Conservation (phyloP, 2,888 invertebrate genomes). For the Ganaspis brasiliensis region DNA sequence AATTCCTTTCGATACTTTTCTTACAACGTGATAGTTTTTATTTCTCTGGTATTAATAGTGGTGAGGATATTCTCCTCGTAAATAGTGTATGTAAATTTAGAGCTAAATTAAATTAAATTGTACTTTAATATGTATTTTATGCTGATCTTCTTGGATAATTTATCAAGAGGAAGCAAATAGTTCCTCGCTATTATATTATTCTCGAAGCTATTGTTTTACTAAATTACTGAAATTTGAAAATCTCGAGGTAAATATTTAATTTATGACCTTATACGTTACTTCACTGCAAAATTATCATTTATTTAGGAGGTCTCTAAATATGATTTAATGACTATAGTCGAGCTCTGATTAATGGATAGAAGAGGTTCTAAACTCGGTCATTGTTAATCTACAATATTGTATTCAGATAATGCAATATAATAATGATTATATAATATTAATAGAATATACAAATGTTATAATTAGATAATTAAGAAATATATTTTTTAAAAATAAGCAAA, state of each 20-base stretch:
- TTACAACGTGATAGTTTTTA: slow-evolving; percentile 5
- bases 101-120: neutral
- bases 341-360: neutral
- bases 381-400: neutral
- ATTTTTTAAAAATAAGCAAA: too few species aligned
- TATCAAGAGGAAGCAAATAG: neutral
- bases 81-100: slow-evolving; percentile 16
- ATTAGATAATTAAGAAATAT: too few species aligned
- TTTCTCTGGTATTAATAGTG: neutral
- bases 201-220: neutral
- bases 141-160: neutral
- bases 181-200: neutral
- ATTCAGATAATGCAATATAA: neutral
- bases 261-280: slow-evolving; percentile 8
- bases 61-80: neutral
- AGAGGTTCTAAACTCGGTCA: neutral
- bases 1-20: slow-evolving; percentile 14
- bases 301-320: slow-evolving; percentile 17
- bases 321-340: neutral
- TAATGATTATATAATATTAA: too few species aligned
- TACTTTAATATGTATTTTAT: neutral
- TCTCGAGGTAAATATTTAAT: neutral
- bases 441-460: too few species aligned
- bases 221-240: neutral
- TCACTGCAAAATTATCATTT: slow-evolving; percentile 10